phyloP scores from a whole-genome alignment of 2,113 vertebrate species.

The Recurvirostra avosetta region DNA sequence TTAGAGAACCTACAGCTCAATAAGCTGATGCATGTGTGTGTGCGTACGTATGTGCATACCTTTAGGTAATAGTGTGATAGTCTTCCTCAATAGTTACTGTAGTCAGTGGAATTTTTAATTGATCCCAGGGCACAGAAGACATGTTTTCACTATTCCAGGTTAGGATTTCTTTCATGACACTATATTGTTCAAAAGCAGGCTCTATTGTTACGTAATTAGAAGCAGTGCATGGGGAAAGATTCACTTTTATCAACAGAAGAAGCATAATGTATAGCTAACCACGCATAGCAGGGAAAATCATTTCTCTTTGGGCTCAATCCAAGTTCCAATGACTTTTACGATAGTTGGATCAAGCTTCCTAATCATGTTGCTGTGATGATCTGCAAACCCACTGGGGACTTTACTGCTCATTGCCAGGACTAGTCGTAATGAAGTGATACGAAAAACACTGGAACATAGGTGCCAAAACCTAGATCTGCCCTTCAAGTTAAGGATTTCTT shows the following conservation, averaged over 20 bases:
- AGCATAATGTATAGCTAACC: background rate
- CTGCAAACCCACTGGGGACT: background rate
- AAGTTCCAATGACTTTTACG: background rate
- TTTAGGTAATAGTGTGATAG: background rate
- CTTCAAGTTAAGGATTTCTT: background rate
- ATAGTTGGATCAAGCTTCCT: background rate
- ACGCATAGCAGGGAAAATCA: background rate
- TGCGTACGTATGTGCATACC: rapidly evolving
- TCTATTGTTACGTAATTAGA: background rate
- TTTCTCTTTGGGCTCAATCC: background rate
- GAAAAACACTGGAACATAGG: background rate
- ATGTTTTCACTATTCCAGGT: background rate
- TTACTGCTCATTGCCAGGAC: background rate
- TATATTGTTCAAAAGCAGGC: background rate
- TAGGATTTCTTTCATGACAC: background rate
- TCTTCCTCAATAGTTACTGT: background rate
- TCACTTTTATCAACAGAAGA: background rate
- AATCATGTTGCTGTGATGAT: background rate
- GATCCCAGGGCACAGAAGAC: background rate
- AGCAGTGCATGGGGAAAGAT: background rate
- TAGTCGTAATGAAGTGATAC: background rate
- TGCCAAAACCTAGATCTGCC: background rate
- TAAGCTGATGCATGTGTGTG: background rate
- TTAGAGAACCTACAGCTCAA: background rate
- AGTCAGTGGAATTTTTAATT: background rate